phyloP scores from a whole-genome alignment of 2,888 invertebrate species.

The Spilosoma lubricipeda region DNA sequence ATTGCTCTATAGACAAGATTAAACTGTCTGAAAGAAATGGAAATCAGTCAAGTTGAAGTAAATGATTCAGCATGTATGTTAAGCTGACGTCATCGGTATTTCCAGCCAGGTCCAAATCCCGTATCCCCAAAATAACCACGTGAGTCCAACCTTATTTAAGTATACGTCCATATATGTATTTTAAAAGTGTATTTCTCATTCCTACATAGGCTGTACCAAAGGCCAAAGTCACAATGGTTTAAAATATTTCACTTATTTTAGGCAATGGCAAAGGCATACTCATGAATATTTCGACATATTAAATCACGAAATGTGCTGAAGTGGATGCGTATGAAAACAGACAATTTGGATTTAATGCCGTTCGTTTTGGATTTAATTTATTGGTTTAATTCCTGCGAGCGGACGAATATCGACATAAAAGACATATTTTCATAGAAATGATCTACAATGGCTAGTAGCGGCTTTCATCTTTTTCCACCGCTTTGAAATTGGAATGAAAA shows the following conservation, averaged over 20 bases:
- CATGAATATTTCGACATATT: conserved; percentile 15
- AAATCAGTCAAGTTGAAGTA: neutral
- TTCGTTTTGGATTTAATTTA: no score
- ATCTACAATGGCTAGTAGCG: neutral
- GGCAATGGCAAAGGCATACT: neutral
- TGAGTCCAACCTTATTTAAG: neutral
- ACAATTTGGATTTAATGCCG: neutral
- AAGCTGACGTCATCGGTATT: neutral
- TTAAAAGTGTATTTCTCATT: neutral
- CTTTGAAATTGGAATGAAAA: neutral
- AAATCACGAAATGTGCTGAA: neutral
- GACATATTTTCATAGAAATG: neutral
- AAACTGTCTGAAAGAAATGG: neutral
- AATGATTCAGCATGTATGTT: no score
- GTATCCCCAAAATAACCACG: neutral
- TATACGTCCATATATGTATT: neutral
- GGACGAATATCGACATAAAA: neutral
- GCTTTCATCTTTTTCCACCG: neutral
- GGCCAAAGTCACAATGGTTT: neutral
- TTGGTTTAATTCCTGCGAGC: no score
- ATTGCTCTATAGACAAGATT: neutral
- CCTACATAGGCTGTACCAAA: neutral
- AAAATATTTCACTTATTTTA: neutral
- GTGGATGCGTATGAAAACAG: neutral
- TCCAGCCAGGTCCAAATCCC: neutral